Conservation (phyloP, 1,140 invertebrate species). For the Ceratina japonica region DNA sequence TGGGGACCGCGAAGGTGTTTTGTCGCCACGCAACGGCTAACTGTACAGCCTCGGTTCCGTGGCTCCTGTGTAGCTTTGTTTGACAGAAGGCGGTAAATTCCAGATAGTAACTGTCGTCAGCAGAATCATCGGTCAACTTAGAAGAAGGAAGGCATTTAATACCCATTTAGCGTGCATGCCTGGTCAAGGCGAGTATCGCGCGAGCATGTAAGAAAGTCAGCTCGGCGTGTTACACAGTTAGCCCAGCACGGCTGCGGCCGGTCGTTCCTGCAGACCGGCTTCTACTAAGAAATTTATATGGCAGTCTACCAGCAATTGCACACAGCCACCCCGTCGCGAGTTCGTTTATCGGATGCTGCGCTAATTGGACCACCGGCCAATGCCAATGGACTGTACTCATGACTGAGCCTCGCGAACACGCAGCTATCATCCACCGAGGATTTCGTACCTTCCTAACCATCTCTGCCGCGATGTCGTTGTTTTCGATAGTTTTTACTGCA, state of each 20-base stretch:
- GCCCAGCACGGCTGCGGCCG: background rate
- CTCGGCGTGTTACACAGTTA: slow-evolving; percentile 64
- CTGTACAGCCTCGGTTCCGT: slow-evolving; percentile 51
- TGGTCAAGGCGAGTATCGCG: slow-evolving; percentile 38
- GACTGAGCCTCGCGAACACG: slow-evolving; percentile 25
- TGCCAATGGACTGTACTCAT: slow-evolving; percentile 41
- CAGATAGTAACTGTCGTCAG: slow-evolving; percentile 71
- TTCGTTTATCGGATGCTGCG: slow-evolving; percentile 61
- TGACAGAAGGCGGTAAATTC: slow-evolving; percentile 60
- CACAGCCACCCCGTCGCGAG: slow-evolving; percentile 50
- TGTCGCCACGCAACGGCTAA: slow-evolving; percentile 57
- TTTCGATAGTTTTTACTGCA: background rate
- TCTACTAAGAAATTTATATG: slow-evolving; percentile 69
- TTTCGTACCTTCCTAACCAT: slow-evolving; percentile 13
- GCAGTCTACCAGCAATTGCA: slow-evolving; percentile 56
- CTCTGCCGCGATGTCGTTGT: background rate
- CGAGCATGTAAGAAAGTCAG: slow-evolving; percentile 64
- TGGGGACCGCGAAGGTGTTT: slow-evolving; percentile 6
- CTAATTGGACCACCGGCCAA: slow-evolving; percentile 61
- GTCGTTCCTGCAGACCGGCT: slow-evolving; percentile 33
- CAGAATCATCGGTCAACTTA: slow-evolving; percentile 66
- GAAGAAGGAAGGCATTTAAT: slow-evolving; percentile 71
- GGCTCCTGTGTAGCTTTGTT: slow-evolving; percentile 32
- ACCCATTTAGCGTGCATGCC: slow-evolving; percentile 58
- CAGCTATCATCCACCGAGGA: background rate